Base-by-base conservation (phyloP, 1,140 invertebrate species). In the Pogonognathellus flavescens region DNA sequence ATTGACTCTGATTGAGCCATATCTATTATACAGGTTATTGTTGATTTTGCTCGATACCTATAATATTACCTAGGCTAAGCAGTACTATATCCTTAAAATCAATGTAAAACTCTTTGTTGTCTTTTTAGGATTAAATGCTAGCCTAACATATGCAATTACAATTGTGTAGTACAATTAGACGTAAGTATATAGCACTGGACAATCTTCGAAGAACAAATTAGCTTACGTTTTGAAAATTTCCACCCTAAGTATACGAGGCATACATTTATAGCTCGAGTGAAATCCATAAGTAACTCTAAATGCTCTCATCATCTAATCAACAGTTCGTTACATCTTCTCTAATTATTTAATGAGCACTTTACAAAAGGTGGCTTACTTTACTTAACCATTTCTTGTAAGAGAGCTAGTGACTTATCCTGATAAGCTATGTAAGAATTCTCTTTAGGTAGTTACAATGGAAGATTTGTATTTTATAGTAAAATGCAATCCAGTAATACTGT, bases 281-380 rank as follows among this genome's bases (percentile, higher is more conserved):
- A 62, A 53, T 66, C 82, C 50, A 60, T 83, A 60, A 60, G 57
- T 41, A 83, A 81, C 80, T 18, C 16, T 31, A 25, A 82, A 60
- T 76, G 50, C 80, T 31, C 76, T 83, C 80, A 86, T 86, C 85
- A 86, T 83, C 60, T 86, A 86, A 86, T 86, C 85, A 86, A 72
- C 85, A 82, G 85, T 55, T 80, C 76, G 62, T 86, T 86, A 83
- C 60, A 82, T 86, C 85, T 86, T 83, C 80, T 31, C 70, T 76
- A 76, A 76, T 76, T 76, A 50, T 76, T 76, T 76, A 76, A 76
- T 76, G 70, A 76, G n/a, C 14, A 10, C 25, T 52, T 81, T 53
- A 55, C 31, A 41, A 1, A 41, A 41, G 6, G 1, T 41, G 53
- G 9, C 53, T 55, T 2, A 9, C 2, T 55, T 55, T 55, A 11